Base-by-base conservation (phyloP, 1,140 invertebrate genomes). In the Cherax destructor region DNA sequence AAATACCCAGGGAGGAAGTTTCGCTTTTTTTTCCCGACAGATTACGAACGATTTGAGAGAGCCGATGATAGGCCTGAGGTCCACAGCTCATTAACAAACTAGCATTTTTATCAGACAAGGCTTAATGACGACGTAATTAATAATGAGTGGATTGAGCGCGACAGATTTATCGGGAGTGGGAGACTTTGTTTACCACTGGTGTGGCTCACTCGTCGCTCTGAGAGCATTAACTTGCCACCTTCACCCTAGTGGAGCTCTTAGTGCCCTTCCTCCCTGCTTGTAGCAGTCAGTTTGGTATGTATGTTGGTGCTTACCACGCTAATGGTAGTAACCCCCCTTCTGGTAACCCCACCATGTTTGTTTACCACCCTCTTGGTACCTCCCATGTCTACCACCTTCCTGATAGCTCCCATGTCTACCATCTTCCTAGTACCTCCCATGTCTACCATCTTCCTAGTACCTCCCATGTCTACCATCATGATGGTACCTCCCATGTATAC, bases 221-320 rank as follows among this genome's bases (percentile, higher is more conserved):
- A 79, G 77, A 79, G 77, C 77, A 79, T 79, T 79, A 79, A 79
- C 77, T 79, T 79, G 52, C 18, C 77, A n/a, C 77, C 16, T 50
- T 50, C 77, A 50, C 77, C 16, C 41, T 24, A 11, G 47, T 50
- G 21, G 30, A 41, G 41, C 77, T 79, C 77, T 79, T 79, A 79
- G 52, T n/a, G n/a, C n/a, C 77, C 10, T 50, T 79, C n/a, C 41
- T 79, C 18, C 16, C 47, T 50, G 41, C 77, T 79, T 79, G 77
- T 79, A 79, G 52, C 41, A 49, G 77, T 41, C 77, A 79, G 77
- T 41, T 79, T 79, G 77, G 77, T 79, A 50, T 79, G 77, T 50
- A 41, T 79, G 77, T 79, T 2, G 30, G 30, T 41, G 30, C 30
- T 41, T 41, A 41, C 30, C 30, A 41, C 30, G 30, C 30, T 41